Percentiles rank a stretch among this genome's conserved stretches.
phyloP scores from a whole-genome alignment of 2,113 vertebrate genomes.

The Tautogolabrus adspersus region DNA sequence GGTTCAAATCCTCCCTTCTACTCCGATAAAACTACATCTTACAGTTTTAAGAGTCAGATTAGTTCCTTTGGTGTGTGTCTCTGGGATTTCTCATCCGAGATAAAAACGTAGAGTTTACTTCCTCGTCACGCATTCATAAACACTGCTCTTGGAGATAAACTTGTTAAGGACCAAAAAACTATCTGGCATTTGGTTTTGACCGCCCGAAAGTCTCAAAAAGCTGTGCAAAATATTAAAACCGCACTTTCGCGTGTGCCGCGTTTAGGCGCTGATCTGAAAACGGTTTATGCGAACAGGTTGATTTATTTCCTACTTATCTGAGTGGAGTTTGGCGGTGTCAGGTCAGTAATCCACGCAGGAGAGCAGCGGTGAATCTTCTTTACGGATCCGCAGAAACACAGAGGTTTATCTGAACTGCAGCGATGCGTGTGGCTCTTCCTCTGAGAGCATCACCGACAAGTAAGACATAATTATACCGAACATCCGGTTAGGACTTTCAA shows the following conservation, averaged over 20 bases:
- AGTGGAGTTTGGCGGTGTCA: background rate
- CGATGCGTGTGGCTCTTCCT: constrained; percentile 51
- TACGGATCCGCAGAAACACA: constrained; percentile 40
- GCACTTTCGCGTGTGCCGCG: constrained; percentile 42
- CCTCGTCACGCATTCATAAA: constrained; percentile 48
- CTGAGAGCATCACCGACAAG: constrained; percentile 33
- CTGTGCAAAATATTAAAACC: constrained; percentile 21
- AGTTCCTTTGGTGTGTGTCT: constrained; percentile 36
- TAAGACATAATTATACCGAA: accelerated
- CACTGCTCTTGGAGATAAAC: constrained; percentile 4
- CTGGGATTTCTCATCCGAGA: constrained; percentile 40
- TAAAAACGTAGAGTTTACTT: constrained; percentile 29
- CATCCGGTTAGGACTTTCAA: constrained; percentile 40
- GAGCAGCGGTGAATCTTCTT: background rate
- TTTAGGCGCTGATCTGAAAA: constrained; percentile 2
- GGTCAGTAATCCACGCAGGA: constrained; percentile 35
- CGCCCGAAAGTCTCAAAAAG: constrained; percentile 30
- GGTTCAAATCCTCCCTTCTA: constrained; percentile 46
- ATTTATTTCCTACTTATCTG: constrained; percentile 57
- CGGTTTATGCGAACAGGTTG: background rate
- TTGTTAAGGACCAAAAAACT: background rate
- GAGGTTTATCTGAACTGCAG: constrained; percentile 53
- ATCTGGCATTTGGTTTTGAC: constrained; percentile 1
- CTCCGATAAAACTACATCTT: constrained; percentile 66
- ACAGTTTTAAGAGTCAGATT: background rate